A percentile compares a stretch with the other conserved stretches of the same genome.
These are phyloP conservation scores for Polypterus senegalus DNA, from an alignment of 2,113 vertebrate genomes.

Conservation along the genomic window DNA sequence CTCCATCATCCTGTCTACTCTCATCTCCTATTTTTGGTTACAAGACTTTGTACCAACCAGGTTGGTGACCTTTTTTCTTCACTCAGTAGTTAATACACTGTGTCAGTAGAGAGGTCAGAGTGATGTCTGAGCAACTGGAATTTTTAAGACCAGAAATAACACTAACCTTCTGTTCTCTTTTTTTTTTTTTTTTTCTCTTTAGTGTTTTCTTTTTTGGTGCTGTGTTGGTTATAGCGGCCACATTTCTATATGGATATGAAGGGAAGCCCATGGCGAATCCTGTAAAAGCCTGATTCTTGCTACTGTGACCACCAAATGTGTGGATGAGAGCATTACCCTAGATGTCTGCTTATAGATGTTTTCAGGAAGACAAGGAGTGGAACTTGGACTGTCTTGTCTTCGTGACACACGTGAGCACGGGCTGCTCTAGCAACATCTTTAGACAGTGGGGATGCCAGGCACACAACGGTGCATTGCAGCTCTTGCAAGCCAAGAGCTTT, in stretches of 20 bases:
- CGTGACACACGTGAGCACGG: no score
- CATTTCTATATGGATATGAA: conserved; percentile 90
- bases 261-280: conserved; percentile 69
- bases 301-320: no score
- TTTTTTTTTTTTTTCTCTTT: conserved; percentile 17
- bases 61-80: conserved; percentile 36
- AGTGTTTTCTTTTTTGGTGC: conserved; percentile 89
- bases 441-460: no score
- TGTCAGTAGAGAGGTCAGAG: background rate
- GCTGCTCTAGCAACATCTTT: no score
- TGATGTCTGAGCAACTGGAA: background rate
- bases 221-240: conserved; percentile 79
- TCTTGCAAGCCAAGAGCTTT: no score
- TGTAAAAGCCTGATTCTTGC: conserved; percentile 59
- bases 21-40: conserved; percentile 94
- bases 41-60: conserved; percentile 86
- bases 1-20: conserved; percentile 90
- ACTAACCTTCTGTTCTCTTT: background rate
- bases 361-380: no score
- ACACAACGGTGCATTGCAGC: no score
- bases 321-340: no score
- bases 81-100: background rate
- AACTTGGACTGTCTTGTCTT: no score
- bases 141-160: background rate
- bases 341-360: no score